Base-by-base conservation (phyloP, 2,797 vertebrate genomes). In the Pachyuromys duprasi region DNA sequence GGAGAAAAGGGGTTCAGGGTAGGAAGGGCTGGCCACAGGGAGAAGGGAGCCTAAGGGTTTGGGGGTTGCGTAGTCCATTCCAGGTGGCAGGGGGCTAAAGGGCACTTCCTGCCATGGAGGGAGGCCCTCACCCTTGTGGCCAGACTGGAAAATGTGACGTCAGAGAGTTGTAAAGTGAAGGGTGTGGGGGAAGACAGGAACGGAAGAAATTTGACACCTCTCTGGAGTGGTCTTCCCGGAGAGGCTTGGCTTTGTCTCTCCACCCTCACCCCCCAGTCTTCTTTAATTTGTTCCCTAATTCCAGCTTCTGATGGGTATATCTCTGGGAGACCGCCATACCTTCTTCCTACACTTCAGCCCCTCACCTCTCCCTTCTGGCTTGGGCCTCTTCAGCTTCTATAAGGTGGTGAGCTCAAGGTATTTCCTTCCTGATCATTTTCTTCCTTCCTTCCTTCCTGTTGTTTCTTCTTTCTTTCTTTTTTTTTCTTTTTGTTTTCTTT, bases 111-210 rank as follows among this genome's bases (percentile, higher is more conserved):
- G 94, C n/a, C 45, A 72, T 76, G 90, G 74, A 91, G 83, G 92
- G 87, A 95, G 96, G 95, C 69, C 93, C 62, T 95, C 89, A 42
- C 33, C 53, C 55, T 78, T 55, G 36, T 76, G 62, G 94, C 93
- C 87, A 87, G 96, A 96, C 76, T 95, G 97, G 97, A 97, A 97
- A 97, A 97, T 97, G 70, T 97, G 97, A 97, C 86, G 90, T 97
- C 96, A 97, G 60, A 60, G 76, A 78, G 90, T 69, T 45, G 84
- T 89, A 76, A 96, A n/a, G 91, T 75, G n/a, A n/a, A 55, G 78
- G 92, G 60, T 55, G 87, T 57, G 69, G 70, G 45, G 45, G 55
- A 57, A 81, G 89, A 74, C 89, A 42, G 93, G 78, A 96, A 95
- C 53, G 49, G 91, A 86, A 84, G 97, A 93, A 97, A 97, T 83